Evolutionary conservation across 2,888 invertebrate species (phyloP), one percentile per base, ranked within the genome.

Genomic region (Cataglyphis albicans): DNA sequence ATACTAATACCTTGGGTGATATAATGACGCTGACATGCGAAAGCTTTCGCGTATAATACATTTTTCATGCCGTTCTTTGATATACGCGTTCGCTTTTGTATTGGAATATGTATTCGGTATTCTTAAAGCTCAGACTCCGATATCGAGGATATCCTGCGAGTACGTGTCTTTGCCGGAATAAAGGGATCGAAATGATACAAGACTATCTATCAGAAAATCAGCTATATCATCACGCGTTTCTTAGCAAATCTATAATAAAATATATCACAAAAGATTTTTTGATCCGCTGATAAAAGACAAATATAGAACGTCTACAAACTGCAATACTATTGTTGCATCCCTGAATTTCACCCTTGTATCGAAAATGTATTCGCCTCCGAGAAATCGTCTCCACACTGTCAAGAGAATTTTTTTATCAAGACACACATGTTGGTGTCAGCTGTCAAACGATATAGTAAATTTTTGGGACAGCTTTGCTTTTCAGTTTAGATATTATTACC

Each of bases 31-130:
- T 15, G 44, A 41, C 41, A 65, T 3, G 5, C 25, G 65, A 65
- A 65, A 44, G 65, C 65, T 65, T 65, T 25, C 25, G 25, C 15
- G 65, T 65, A 44, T 65, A 44, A 65, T 65, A 65, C 65, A 65
- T 65, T 65, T 65, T 65, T 65, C 65, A 65, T 65, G 41, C 65
- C 25, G 21, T 21, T 10, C 15, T 41, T 44, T 65, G 38, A 65
- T 65, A 41, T 12, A 10, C 63, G n/a, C 21, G 41, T 41, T 65
- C 25, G 21, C 21, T 41, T 65, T 65, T 65, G 15, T 65, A 65
- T 65, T 3, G 41, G 41, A 48, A 48, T 48, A 32, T 32, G 32
- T 32, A 48, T 48, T 48, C 48, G n/a, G 18, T 41, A 65, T 65
- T 41, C 41, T 41, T 44, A 41, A 61, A 61, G 61, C 61, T 18